phyloP scores from a whole-genome alignment of 2,113 vertebrate species.

The Otus sunia region DNA sequence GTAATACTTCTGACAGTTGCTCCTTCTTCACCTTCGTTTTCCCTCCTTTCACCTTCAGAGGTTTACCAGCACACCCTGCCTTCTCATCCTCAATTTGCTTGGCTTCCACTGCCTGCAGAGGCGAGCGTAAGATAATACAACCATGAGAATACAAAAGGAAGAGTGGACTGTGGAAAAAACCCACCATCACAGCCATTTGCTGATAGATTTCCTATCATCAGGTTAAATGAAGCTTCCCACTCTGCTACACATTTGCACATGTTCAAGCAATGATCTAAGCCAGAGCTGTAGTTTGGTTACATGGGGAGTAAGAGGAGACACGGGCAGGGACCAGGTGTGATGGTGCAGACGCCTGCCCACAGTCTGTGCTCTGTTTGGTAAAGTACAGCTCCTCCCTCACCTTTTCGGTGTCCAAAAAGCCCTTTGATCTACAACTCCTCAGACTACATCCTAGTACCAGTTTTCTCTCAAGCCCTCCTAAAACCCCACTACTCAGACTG shows the following conservation, averaged over 20 bases:
- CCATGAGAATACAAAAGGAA: neutral
- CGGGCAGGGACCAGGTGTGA: too few relatives aligned
- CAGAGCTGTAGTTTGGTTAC: neutral
- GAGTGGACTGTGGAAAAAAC: neutral
- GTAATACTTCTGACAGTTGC: constrained; percentile 82
- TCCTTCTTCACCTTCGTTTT: constrained; percentile 79
- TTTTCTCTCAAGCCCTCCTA: neutral
- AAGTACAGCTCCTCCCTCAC: neutral
- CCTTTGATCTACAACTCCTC: neutral
- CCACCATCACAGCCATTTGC: neutral
- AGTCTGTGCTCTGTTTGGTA: neutral
- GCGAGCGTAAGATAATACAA: neutral
- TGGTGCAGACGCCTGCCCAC: neutral
- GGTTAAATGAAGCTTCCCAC: neutral
- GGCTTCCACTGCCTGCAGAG: constrained; percentile 77
- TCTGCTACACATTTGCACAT: neutral
- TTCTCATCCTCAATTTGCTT: constrained; percentile 78
- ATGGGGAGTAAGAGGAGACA: neutral
- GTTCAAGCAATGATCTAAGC: neutral
- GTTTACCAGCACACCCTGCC: constrained; percentile 39
- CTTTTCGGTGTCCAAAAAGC: neutral
- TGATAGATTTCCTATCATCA: neutral
- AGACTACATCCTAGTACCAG: neutral
- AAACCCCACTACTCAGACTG: neutral
- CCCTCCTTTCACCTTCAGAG: constrained; percentile 78